Evolutionary conservation across 2,888 invertebrate species (phyloP).

Genomic region (Tubiluchus corallicola): DNA sequence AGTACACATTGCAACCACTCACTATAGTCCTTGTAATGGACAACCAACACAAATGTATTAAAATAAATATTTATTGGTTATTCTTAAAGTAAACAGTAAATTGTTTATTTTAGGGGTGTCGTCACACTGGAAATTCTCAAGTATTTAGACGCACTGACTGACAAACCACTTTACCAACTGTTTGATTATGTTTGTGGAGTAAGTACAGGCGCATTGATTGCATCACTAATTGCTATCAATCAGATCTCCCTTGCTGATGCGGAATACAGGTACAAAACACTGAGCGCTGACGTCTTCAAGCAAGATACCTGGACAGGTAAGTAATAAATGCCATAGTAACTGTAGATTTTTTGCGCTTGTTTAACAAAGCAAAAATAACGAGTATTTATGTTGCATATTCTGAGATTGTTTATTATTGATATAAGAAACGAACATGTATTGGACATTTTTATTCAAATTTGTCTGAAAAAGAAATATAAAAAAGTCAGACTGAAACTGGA

Average conservation of each 20-base stretch:
- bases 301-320: conserved; percentile 4
- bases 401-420: no score
- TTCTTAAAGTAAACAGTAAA: no score
- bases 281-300: conserved; percentile 31
- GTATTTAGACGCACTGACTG: conserved; percentile 42
- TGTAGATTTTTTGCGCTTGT: not conserved
- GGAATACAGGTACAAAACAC: conserved; percentile 38
- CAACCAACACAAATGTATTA: no score
- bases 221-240: conserved; percentile 46
- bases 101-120: no score
- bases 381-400: no score
- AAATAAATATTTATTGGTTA: no score
- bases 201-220: conserved; percentile 62
- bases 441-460: no score
- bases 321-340: not conserved
- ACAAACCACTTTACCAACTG: conserved; percentile 42
- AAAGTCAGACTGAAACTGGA: no score
- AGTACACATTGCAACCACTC: no score
- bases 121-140: conserved; percentile 62
- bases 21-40: no score
- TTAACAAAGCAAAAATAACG: conserved; percentile 8
- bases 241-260: conserved; percentile 40
- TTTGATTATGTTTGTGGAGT: conserved; percentile 75
- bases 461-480: no score
- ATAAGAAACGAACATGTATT: no score